Base-by-base conservation (phyloP, 2,797 vertebrate species). In the Anguilla pacifica region DNA sequence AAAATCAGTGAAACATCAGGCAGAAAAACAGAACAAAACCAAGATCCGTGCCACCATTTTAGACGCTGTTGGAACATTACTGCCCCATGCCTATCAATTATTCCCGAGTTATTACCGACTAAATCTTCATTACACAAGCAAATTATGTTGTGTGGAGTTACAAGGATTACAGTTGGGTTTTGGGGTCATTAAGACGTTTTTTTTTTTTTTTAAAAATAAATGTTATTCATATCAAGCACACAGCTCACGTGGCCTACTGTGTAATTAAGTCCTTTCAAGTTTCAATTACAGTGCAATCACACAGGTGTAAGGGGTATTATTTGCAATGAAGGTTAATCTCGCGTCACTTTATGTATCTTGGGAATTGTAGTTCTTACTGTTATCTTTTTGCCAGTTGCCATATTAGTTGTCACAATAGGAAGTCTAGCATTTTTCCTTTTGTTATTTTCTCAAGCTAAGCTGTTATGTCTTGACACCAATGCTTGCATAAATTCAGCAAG, bases 1-100 rank as follows among this genome's bases (percentile, higher is more conserved):
- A 90, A 87, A 31, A 6, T 61, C n/a, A 85, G 84, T 11, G 84
- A 84, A 87, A 85, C 28, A 85, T 15, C 31, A 2, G 28, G 83
- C 15, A 28, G 17, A 59, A 49, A 49, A 61, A 49, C 19, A 46
- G 9, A 43, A 67, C 22, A 85, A 86, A 67, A 86, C 6, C 46
- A 72, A 39, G 55, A 35, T 31, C 84, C 11, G 46, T 15, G n/a
- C 57, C 46, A 13, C 55, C 70, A n/a, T 13, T 61, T 59, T 31
- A 85, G 17, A 61, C 6, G 3, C 28, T 84, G 17, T 19, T 55
- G 3, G 15, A 15, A 35, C 51, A 1, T 22, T 19, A 39, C 31
- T 84, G 55, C 53, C 28, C 57, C 57, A 10, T 15, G 61, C 31
- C 13, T 31, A 59, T 55, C 83, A 1, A 13, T 31, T 59, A 82